Base-by-base conservation (phyloP, 2,113 vertebrate genomes). In the Mohoua ochrocephala region DNA sequence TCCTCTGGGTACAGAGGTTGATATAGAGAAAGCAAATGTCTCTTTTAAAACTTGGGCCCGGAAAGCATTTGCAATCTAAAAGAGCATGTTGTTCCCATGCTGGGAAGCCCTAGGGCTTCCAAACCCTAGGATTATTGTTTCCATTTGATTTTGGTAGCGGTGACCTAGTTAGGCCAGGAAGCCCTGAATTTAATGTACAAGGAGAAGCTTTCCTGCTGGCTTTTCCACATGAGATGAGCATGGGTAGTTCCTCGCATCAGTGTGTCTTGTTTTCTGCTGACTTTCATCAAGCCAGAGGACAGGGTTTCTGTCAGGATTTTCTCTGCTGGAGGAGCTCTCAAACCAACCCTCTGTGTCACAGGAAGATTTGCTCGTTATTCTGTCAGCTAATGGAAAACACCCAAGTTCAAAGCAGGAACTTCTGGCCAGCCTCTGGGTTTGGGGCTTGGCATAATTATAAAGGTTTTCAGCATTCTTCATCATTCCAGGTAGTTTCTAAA, bases 101-200 rank as follows among this genome's bases (percentile, higher is more conserved):
- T 93, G 91, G 84, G 45, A 87, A 57, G 21, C 70, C 77, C 59
- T 76, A 57, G 59, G 79, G 57, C 42, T 90, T 65, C 87, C 74
- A 85, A 35, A 93, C 64, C 31, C 13, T 9, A 39, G 67, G 39
- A 85, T 82, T 85, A 44, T 91, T 85, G 26, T 93, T 94, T 93
- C 70, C 45, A 70, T 90, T 91, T 88, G 93, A 67, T 90, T 96
- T 91, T 80, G 73, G 67, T 39, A 41, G 82, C 59, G 50, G 39
- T 93, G 95, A 94, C 95, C 93, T 93, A 77, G 71, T 90, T 93
- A 91, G 87, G 47, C 41, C 47, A 83, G 67, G 64, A n/a, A 93
- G 70, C 39, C 67, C 30, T 91, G 63, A 81, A 52, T 63, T 80
- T 83, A 47, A 44, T 69, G 35, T 13, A 26, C 0, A 0, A 90